These are phyloP conservation scores for Papilio machaon DNA, from an alignment of 1,140 invertebrate genomes.

Conservation along the genomic window DNA sequence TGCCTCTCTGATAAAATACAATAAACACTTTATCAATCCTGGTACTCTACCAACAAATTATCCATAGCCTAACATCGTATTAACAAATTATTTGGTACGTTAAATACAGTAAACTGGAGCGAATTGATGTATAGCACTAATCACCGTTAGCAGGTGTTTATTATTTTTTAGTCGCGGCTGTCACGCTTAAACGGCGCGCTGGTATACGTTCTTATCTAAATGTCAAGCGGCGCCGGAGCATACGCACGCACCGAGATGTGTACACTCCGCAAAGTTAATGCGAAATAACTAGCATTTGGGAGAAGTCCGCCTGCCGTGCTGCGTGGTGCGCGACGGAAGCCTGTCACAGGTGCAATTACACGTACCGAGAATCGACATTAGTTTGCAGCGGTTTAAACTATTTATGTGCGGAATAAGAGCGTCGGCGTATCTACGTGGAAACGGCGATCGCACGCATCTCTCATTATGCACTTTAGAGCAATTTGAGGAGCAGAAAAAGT, in stretches of 20 bases:
- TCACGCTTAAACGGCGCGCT: slow-evolving; percentile 53
- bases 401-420: slow-evolving; percentile 81
- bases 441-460: slow-evolving; percentile 80
- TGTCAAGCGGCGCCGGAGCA: slow-evolving; percentile 64
- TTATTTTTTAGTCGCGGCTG: slow-evolving; percentile 33
- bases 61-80: not conserved
- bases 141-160: slow-evolving; percentile 27
- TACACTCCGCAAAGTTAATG: slow-evolving; percentile 68
- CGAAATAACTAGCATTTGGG: slow-evolving; percentile 77
- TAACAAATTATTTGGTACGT: not conserved
- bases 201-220: slow-evolving; percentile 57
- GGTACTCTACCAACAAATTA: not conserved
- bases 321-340: slow-evolving; percentile 75
- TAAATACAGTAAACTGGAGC: not conserved
- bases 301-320: slow-evolving; percentile 61
- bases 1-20: not conserved
- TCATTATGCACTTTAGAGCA: slow-evolving; percentile 82
- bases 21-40: not conserved
- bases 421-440: slow-evolving; percentile 75
- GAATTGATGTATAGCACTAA: not conserved
- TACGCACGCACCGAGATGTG: slow-evolving; percentile 65
- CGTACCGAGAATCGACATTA: slow-evolving; percentile 81
- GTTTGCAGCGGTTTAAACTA: slow-evolving; percentile 75
- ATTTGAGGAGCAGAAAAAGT: slow-evolving; percentile 80
- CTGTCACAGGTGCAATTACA: slow-evolving; percentile 80